Base-by-base conservation (phyloP, 1,140 invertebrate genomes). In the Drosophila nigromelanica region DNA sequence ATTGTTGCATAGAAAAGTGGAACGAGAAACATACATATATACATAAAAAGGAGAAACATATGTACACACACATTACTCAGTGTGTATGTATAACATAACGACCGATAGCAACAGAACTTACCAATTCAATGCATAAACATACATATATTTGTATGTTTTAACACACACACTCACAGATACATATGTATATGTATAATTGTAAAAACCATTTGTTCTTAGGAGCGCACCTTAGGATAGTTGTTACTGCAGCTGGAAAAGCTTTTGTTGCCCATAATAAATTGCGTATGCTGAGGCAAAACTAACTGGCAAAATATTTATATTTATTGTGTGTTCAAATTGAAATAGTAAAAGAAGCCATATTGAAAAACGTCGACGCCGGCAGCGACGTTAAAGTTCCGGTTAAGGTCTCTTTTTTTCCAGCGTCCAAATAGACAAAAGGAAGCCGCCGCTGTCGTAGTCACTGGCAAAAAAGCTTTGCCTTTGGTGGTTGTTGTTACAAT, bases 1-100 rank as follows among this genome's bases (percentile, higher is more conserved):
- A 35, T 76, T 78, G 72, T 82, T 87, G 78, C 82, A 86, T 82
- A 86, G 74, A 80, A 82, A 86, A 73, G 67, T 86, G 82, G 78
- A 85, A 73, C 80, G 78, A 55, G 30, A 40, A 52, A 63, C 47
- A 58, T 33, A 61, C 33, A 40, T 35, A 45, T 8, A 47, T 12
- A 4, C 42, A 62, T 27, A 40, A 11, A 40, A 14, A 24, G 27
- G 37, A 12, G 24, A 14, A 27, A 42, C 7, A 27, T 7, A 45
- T 11, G 40, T 18, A 42, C n/a, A 24, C 45, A 37, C 14, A 51
- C 52, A 58, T 73, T 47, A 40, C 39, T 48, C 42, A 37, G 40
- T 73, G 76, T 73, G 78, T 82, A 68, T 89, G 83, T 89, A 87
- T 87, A 79, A 83, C 76, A 79, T 81, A 72, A 59, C 82, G 72